Conservation (phyloP, 2,888 invertebrate species). For the Ecdyonurus torrentis region DNA sequence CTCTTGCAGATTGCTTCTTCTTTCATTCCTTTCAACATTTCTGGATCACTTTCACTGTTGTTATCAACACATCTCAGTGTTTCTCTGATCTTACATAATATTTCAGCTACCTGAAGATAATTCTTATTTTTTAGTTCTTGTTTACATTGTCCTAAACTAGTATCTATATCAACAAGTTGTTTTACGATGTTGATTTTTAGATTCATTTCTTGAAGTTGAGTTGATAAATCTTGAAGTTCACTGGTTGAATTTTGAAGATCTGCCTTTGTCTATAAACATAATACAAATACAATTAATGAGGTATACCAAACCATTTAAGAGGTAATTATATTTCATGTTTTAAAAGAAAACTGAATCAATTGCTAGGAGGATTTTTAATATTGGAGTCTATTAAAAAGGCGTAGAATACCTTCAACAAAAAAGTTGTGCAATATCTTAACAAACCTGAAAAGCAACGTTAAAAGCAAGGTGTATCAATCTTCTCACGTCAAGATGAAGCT, state of each 20-base stretch:
- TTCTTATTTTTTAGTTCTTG: conserved; percentile 20
- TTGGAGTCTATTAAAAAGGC: no score
- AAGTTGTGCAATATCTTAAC: no score
- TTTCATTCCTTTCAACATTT: conserved; percentile 33
- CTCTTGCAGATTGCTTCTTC: conserved; percentile 29
- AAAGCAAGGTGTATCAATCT: no score
- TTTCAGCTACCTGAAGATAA: conserved; percentile 32
- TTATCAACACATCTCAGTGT: conserved; percentile 28
- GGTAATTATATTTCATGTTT: no score
- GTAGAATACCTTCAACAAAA: no score
- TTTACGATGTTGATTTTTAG: conserved; percentile 34
- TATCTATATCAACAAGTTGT: conserved; percentile 26
- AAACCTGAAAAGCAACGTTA: no score
- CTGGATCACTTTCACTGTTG: conserved; percentile 33
- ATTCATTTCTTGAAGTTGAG: conserved; percentile 36
- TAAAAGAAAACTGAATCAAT: no score
- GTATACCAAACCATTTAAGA: no score
- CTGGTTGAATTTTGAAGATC: conserved; percentile 41
- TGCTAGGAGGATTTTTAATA: background rate
- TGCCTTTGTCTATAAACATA: conserved; percentile 30
- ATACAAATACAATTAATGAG: background rate
- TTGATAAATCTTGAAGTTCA: conserved; percentile 37
- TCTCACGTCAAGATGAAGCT: no score
- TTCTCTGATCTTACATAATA: conserved; percentile 30
- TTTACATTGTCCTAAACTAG: conserved; percentile 24